These are phyloP conservation scores for Hermatobates lingyangjiaoensis DNA, from an alignment of 1,140 invertebrate species.

Conservation along the genomic window DNA sequence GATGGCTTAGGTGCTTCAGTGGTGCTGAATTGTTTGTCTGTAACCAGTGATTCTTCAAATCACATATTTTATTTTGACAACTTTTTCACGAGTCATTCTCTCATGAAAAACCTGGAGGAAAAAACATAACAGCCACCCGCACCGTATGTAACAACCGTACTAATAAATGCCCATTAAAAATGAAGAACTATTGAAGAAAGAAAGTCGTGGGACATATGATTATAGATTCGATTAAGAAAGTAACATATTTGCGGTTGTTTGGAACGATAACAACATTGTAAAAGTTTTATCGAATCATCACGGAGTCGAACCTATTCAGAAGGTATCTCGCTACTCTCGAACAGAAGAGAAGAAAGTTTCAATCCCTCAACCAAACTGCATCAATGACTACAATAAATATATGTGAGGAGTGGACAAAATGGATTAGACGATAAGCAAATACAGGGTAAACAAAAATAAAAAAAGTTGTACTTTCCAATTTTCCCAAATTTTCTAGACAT, in stretches of 20 bases:
- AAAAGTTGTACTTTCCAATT: too few species aligned
- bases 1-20: slow-evolving; percentile 4
- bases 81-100: slow-evolving; percentile 18
- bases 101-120: slow-evolving; percentile 4
- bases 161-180: slow-evolving; percentile 8
- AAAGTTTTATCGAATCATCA: too few species aligned
- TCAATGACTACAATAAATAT: too few species aligned
- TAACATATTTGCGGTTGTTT: slow-evolving; percentile 6
- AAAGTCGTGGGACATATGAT: slow-evolving; percentile 2
- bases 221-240: slow-evolving; percentile 5
- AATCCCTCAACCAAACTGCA: too few species aligned
- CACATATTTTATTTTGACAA: slow-evolving; percentile 20
- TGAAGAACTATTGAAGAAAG: slow-evolving; percentile 2
- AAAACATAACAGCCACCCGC: slow-evolving; percentile 6
- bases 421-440: too few species aligned
- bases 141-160: slow-evolving; percentile 4
- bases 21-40: slow-evolving; percentile 5
- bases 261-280: slow-evolving; percentile 14
- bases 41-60: slow-evolving; percentile 2
- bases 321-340: too few species aligned
- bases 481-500: too few species aligned
- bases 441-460: too few species aligned
- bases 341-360: too few species aligned
- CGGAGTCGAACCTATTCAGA: too few species aligned
- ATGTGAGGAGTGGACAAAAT: too few species aligned